These are phyloP conservation scores for Ancistrus triradiatus DNA, from an alignment of 2,113 vertebrate species.

Conservation along the genomic window DNA sequence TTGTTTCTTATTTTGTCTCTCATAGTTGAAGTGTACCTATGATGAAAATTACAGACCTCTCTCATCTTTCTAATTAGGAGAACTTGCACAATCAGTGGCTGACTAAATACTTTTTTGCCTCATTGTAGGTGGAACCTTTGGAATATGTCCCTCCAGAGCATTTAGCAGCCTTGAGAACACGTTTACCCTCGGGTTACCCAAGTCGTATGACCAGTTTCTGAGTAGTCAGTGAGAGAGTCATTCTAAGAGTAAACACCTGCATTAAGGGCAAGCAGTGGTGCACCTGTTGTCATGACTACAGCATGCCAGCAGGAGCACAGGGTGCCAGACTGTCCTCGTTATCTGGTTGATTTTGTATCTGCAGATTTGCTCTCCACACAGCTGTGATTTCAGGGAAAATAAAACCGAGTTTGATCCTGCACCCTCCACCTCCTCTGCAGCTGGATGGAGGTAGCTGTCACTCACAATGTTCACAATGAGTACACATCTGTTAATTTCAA, in stretches of 20 bases:
- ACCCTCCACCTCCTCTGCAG: background rate
- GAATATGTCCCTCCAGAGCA: too few relatives aligned
- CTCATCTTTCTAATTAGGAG: too few relatives aligned
- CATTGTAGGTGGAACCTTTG: too few relatives aligned
- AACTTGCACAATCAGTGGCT: too few relatives aligned
- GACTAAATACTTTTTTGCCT: too few relatives aligned
- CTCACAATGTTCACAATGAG: background rate
- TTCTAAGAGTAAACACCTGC: constrained; percentile 14
- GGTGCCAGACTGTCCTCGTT: background rate
- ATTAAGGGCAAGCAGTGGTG: background rate
- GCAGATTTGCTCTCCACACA: background rate
- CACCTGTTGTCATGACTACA: background rate
- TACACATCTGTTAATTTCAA: background rate
- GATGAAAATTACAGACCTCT: too few relatives aligned
- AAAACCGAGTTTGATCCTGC: background rate
- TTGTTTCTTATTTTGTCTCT: too few relatives aligned
- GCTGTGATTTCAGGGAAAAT: constrained; percentile 12
- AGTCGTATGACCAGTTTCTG: background rate
- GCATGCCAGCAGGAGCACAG: background rate
- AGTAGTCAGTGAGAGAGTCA: background rate
- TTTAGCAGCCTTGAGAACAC: too few relatives aligned
- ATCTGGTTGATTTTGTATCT: background rate
- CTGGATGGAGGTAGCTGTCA: background rate
- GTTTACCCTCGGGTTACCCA: background rate
- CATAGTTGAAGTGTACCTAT: background rate